phyloP scores from a whole-genome alignment of 2,113 vertebrate genomes.

The Amazona guildingii region DNA sequence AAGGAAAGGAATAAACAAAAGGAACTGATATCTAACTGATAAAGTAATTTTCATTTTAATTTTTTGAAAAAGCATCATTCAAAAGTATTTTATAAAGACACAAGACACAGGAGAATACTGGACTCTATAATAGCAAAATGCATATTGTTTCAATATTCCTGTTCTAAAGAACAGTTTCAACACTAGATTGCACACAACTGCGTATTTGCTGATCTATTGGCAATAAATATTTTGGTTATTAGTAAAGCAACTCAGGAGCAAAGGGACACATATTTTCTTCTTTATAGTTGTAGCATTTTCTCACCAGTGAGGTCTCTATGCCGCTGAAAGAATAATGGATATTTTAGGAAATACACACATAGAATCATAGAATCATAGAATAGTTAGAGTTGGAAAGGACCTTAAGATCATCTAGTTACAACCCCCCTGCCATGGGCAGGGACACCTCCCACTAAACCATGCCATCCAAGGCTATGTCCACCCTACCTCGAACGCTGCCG shows the following conservation, averaged over 20 bases:
- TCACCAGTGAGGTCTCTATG: not conserved
- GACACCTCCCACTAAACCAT: no score
- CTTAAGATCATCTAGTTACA: no score
- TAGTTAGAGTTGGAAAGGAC: no score
- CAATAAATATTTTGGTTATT: not conserved
- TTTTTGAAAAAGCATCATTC: not conserved
- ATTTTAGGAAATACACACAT: not conserved
- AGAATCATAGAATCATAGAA: no score
- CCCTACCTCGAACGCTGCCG: no score
- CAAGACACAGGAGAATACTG: not conserved
- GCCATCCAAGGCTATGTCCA: no score
- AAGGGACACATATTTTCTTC: not conserved
- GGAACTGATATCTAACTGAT: not conserved
- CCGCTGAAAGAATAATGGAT: not conserved
- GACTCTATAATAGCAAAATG: not conserved
- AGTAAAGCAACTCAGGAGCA: not conserved
- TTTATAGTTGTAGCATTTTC: not conserved
- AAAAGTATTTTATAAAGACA: not conserved
- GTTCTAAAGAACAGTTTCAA: not conserved
- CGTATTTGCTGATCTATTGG: not conserved
- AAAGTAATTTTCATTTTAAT: not conserved
- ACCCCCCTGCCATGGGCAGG: no score
- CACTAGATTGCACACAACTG: not conserved
- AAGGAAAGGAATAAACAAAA: not conserved
- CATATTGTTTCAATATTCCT: not conserved